These are phyloP conservation scores for Lepus timidus DNA, from an alignment of 2,113 vertebrate genomes.

Conservation along the genomic window DNA sequence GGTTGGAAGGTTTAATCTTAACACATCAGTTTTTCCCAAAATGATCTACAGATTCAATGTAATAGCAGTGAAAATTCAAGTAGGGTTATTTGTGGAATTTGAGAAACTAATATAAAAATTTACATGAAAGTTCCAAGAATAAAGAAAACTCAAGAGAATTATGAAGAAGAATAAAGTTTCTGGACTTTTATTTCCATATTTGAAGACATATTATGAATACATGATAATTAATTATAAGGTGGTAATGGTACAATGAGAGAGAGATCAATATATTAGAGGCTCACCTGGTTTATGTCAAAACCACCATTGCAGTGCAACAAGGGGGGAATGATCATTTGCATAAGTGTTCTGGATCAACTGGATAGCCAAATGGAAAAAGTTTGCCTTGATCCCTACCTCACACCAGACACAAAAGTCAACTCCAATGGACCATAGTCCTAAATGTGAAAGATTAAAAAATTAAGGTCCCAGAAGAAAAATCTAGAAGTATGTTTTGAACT, in stretches of 20 bases:
- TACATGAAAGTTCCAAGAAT: not conserved
- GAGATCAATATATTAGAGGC: not conserved
- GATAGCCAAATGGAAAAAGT: not conserved
- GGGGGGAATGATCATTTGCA: not conserved
- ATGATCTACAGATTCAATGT: not conserved
- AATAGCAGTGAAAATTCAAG: slow-evolving; percentile 4
- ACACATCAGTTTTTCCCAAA: not conserved
- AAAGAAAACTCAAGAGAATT: slow-evolving; percentile 29
- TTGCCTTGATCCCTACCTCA: not conserved
- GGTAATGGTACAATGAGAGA: not conserved
- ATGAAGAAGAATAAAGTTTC: not conserved
- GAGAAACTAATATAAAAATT: not conserved
- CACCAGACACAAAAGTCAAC: not conserved
- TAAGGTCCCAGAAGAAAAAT: not conserved
- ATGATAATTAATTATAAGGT: not conserved
- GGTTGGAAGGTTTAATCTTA: not conserved
- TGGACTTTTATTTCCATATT: not conserved
- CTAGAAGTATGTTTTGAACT: not conserved
- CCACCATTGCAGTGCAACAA: not conserved
- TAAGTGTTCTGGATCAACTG: not conserved
- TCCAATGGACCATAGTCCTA: not conserved
- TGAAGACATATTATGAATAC: not conserved
- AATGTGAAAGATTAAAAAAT: not conserved
- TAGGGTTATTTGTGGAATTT: not conserved
- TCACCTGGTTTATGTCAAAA: not conserved